Evolutionary conservation across 2,888 invertebrate species (phyloP), one percentile per base, ranked within the genome.

Genomic region (Gymnosoma rotundatum): DNA sequence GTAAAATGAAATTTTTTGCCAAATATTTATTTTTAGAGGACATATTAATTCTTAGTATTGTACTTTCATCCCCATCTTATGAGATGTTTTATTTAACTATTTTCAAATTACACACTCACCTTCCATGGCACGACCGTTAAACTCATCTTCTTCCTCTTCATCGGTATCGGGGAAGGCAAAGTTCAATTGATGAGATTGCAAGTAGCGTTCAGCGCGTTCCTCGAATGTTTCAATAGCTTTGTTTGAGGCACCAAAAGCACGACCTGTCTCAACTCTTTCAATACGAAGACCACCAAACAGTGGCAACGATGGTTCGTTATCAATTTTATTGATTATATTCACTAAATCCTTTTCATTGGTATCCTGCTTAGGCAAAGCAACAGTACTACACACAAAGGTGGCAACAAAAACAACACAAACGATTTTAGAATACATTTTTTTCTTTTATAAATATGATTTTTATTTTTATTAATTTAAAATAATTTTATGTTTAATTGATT

Each of bases 151-250:
- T 66, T 88, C 86, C 52, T 90, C 90, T 70, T 87, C 87, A 66
- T 90, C 89, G 83, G 89, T 89, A 66, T 90, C 90, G 61, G 93
- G 92, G 89, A 91, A 90, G 67, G 93, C 90, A 63, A 93, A 89
- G 87, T 92, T 92, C 75, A 94, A 87, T 87, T 93, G 93, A 85
- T 93, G 93, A 50, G 92, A 92, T 67, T 90, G 89, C 85, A 94
- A 88, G 88, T 93, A 94, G 81, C 93, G 91, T 83, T 93, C 89
- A 86, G 93, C 91, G 86, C 93, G 93, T 84, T 93, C 93, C 74
- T 93, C 88, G 45, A 93, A 89, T 81, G 92, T 92, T 87, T 93
- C 93, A 36, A 89, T 79, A 74, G 87, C 86, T 84, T 89, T 87
- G 52, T 89, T 86, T 56, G 84, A 48, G 84, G 82, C 87, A 66